Evolutionary conservation across 2,797 vertebrate genomes (phyloP).

Genomic region (Leucoraja ocellata): DNA sequence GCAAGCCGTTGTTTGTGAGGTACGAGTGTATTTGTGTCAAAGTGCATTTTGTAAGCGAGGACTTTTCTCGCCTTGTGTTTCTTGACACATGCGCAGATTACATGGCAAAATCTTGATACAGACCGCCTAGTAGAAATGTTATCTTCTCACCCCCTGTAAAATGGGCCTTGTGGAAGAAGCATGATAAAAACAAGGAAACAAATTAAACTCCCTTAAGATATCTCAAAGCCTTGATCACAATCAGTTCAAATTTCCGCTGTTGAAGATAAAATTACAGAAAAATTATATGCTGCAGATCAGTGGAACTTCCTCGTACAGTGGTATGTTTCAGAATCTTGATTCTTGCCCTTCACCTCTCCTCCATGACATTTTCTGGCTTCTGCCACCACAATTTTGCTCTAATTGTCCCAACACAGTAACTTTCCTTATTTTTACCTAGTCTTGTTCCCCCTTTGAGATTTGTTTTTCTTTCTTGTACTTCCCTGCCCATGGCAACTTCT

Average conservation of each 20-base stretch:
- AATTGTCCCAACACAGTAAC: neutral
- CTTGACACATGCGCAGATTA: too few species aligned
- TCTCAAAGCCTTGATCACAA: too few species aligned
- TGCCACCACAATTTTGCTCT: neutral
- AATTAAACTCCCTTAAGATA: too few species aligned
- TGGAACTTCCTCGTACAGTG: neutral
- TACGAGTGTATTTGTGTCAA: neutral
- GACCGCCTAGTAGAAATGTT: too few species aligned
- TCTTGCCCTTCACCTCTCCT: neutral
- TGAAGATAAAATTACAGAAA: too few species aligned
- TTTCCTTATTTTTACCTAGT: neutral
- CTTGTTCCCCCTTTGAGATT: neutral
- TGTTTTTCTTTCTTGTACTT: neutral
- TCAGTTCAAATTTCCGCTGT: too few species aligned
- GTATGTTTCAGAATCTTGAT: neutral
- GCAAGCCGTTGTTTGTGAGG: neutral
- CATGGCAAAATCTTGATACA: too few species aligned
- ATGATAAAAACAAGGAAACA: too few species aligned
- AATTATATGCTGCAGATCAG: too few species aligned
- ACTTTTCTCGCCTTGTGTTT: too few species aligned
- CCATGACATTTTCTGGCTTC: neutral
- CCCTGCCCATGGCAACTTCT: neutral
- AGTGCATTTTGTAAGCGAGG: neutral
- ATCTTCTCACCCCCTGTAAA: too few species aligned
- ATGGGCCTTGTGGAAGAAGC: too few species aligned